Conservation (phyloP, 2,113 vertebrate genomes). For the Amphilophus citrinellus region DNA sequence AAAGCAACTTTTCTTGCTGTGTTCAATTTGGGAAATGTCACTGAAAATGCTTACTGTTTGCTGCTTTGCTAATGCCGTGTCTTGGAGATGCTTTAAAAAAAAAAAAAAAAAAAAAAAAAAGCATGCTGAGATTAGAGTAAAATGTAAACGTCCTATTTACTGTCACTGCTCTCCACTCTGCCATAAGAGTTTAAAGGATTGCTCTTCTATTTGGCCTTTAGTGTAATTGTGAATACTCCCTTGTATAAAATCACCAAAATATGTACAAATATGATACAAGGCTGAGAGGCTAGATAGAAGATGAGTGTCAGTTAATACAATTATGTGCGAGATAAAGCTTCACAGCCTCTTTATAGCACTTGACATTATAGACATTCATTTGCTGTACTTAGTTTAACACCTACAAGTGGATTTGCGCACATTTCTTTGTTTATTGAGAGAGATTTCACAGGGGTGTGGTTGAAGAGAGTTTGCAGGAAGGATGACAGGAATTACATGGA, state of each 20-base stretch:
- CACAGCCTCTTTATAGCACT: conserved; percentile 35
- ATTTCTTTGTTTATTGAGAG: conserved; percentile 26
- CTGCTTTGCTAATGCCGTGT: not conserved
- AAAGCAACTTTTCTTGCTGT: conserved; percentile 19
- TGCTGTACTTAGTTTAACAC: conserved; percentile 22
- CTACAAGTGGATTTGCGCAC: not conserved
- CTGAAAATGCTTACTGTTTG: not conserved
- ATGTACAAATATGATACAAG: conserved; percentile 26
- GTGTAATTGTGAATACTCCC: not conserved
- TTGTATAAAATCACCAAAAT: not conserved
- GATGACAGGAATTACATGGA: not conserved
- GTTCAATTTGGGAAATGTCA: not conserved
- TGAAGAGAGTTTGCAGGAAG: conserved; percentile 25
- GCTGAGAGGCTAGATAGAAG: not conserved
- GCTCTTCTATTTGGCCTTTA: not conserved
- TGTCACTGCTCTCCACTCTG: not conserved
- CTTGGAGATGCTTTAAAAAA: not conserved
- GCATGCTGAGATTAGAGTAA: not conserved
- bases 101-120: not conserved
- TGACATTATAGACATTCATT: conserved; percentile 44
- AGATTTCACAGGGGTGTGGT: conserved; percentile 21
- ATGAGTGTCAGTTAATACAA: conserved; percentile 26
- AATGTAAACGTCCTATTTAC: not conserved
- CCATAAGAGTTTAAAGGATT: not conserved
- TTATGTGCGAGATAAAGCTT: conserved; percentile 17